A percentile compares a stretch with the other conserved stretches of the same genome.
Conservation (phyloP, 2,113 vertebrate genomes). For the Ammodytes dubius region DNA sequence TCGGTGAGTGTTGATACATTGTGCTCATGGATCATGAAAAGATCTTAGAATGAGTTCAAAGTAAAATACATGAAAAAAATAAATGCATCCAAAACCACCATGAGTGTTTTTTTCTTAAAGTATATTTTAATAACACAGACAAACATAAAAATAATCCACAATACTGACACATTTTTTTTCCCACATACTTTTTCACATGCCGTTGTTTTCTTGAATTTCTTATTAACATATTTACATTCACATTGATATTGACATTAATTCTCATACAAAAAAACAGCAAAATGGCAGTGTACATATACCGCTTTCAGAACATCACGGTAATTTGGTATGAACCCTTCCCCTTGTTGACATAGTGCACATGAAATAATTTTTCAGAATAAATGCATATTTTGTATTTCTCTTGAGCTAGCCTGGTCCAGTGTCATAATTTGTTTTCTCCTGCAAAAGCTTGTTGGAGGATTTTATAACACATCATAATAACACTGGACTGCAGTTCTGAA, state of each 20-base stretch:
- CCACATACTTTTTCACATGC: constrained; percentile 41
- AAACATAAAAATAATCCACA: constrained; percentile 74
- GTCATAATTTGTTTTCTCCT: constrained; percentile 11
- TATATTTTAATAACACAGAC: constrained; percentile 76
- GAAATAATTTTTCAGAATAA: constrained; percentile 37
- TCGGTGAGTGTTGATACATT: neutral
- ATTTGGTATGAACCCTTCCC: constrained; percentile 78
- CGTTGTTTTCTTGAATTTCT: constrained; percentile 71
- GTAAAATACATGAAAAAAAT: neutral
- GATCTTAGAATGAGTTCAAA: neutral
- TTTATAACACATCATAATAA: neutral
- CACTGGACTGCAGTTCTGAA: neutral
- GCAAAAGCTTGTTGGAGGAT: constrained; percentile 1
- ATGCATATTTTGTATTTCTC: constrained; percentile 48
- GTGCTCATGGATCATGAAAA: constrained; percentile 1
- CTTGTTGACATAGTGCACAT: constrained; percentile 79
- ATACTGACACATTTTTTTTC: constrained; percentile 58
- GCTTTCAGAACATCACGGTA: constrained; percentile 47
- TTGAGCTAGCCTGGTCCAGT: constrained; percentile 48
- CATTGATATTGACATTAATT: constrained; percentile 60
- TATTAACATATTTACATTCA: constrained; percentile 82
- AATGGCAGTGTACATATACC: constrained; percentile 71
- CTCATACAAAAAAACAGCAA: constrained; percentile 54
- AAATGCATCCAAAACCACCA: neutral
- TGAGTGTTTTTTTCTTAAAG: constrained; percentile 27